Conservation (phyloP, 1,140 invertebrate genomes). For the Odontomachus brunneus region DNA sequence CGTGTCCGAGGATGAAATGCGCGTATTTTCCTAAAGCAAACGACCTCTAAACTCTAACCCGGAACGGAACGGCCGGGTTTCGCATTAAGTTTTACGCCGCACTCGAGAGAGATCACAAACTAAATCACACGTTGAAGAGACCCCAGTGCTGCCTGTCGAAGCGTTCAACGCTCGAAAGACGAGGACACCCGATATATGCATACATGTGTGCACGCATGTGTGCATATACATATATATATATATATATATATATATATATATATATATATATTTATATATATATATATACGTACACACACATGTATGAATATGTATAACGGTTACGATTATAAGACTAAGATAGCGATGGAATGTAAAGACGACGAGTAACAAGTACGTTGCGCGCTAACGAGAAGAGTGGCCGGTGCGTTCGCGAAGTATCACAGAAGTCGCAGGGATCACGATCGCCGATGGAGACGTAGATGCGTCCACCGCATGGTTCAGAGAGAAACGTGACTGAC, state of each 20-base stretch:
- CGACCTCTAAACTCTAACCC: conserved; percentile 10
- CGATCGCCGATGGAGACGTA: conserved; percentile 19
- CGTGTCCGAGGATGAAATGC: conserved; percentile 12
- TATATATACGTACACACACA: too few species aligned
- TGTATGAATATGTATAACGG: too few species aligned
- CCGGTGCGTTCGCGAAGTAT: conserved; percentile 31
- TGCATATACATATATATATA: too few species aligned
- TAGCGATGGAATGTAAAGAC: conserved; percentile 50
- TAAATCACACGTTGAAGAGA: conserved; percentile 34
- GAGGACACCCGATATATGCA: too few species aligned
- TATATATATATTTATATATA: too few species aligned
- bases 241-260: too few species aligned
- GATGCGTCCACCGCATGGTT: conserved; percentile 7
- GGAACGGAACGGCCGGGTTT: not conserved
- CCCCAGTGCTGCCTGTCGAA: not conserved
- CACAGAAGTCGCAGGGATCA: conserved; percentile 50
- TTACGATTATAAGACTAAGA: conserved; percentile 40
- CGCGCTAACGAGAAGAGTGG: conserved; percentile 9
- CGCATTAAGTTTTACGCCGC: conserved; percentile 36
- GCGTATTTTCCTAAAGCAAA: conserved; percentile 16
- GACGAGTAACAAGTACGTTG: conserved; percentile 39
- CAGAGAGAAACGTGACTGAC: not conserved
- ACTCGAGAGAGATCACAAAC: conserved; percentile 34
- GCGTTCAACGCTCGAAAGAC: not conserved
- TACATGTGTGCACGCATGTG: too few species aligned